Percentiles rank a stretch among this genome's conserved stretches.
Evolutionary conservation across 2,888 invertebrate species (phyloP).

Genomic region (Omphaloscelis lunosa): DNA sequence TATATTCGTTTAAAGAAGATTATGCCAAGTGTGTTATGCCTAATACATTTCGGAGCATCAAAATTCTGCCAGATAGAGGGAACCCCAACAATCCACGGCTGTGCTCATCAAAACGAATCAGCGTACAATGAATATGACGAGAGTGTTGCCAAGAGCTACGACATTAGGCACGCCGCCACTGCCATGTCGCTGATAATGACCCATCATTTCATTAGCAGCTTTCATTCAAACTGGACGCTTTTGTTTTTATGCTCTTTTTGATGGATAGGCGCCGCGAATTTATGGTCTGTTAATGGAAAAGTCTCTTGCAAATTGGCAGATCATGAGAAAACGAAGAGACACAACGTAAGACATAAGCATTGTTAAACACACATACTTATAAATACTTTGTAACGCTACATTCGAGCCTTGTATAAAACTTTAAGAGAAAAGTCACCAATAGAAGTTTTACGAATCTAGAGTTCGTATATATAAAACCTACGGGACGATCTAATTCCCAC

Average conservation of each 20-base stretch:
- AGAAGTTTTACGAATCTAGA: too few species aligned
- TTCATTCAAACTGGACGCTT: constrained; percentile 32
- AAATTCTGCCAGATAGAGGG: too few species aligned
- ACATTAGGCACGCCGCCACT: constrained; percentile 51
- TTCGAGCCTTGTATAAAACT: too few species aligned
- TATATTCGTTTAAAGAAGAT: too few species aligned
- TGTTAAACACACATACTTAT: too few species aligned
- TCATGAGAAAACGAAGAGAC: neutral
- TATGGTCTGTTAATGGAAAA: neutral
- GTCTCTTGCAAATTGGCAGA: neutral
- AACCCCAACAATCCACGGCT: too few species aligned
- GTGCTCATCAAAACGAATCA: constrained; percentile 24
- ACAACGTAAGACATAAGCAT: neutral
- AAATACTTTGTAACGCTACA: too few species aligned
- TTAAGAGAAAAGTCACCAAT: too few species aligned
- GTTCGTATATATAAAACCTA: neutral
- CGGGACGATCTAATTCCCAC: neutral
- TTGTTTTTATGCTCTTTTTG: constrained; percentile 6
- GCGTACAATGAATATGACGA: constrained; percentile 33
- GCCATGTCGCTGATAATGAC: constrained; percentile 39
- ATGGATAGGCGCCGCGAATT: neutral
- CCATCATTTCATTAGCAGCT: constrained; percentile 38
- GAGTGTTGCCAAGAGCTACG: constrained; percentile 42
- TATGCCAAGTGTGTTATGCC: too few species aligned
- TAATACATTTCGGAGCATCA: too few species aligned